Conservation (phyloP, 2,113 vertebrate species). For the Tachysurus fulvidraco region DNA sequence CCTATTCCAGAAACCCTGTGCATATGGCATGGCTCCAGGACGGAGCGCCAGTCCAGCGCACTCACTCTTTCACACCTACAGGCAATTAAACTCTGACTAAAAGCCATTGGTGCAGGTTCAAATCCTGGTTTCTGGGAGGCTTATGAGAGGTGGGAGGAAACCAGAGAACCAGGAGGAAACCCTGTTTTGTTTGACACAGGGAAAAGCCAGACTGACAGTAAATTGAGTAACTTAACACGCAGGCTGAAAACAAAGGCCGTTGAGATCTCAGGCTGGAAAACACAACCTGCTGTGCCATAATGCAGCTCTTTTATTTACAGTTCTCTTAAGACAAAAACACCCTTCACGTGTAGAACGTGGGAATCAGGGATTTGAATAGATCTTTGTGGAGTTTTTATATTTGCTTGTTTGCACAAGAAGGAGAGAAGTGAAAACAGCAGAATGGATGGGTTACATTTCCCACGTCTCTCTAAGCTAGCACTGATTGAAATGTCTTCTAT, state of each 20-base stretch:
- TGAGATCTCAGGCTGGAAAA: not conserved
- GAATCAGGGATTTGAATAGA: not conserved
- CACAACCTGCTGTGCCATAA: not conserved
- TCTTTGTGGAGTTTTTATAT: not conserved
- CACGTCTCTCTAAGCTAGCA: not conserved
- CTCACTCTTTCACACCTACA: not conserved
- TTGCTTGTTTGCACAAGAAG: not conserved
- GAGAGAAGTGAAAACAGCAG: not conserved
- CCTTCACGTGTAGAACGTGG: not conserved
- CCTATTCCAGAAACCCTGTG: not conserved
- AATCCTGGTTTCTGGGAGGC: not conserved
- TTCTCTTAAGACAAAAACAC: not conserved
- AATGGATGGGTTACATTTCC: not conserved
- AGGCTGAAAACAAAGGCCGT: not conserved
- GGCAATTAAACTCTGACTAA: not conserved
- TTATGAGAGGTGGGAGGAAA: not conserved
- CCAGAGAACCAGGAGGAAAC: not conserved
- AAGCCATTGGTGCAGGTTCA: not conserved
- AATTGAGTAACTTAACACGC: not conserved
- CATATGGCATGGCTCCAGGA: not conserved
- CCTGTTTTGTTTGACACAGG: not conserved
- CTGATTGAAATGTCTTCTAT: not conserved
- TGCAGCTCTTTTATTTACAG: not conserved
- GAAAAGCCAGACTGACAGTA: not conserved
- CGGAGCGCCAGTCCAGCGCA: not conserved